Base-by-base conservation (phyloP, 2,113 vertebrate genomes). In the Embiotoca jacksoni region DNA sequence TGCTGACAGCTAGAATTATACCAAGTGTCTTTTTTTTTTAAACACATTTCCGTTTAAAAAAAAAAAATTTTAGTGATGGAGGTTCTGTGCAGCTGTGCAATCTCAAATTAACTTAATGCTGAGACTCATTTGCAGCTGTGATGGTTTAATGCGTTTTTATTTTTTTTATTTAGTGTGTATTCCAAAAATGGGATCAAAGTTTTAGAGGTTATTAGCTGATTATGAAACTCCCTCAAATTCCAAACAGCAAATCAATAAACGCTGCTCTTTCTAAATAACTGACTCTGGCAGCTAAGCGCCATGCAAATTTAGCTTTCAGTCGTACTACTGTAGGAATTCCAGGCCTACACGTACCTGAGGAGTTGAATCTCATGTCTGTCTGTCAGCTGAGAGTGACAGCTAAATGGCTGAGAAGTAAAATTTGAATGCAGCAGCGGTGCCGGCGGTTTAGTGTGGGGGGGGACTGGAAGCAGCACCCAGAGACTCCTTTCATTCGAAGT, bases 311-410 rank as follows among this genome's bases (percentile, higher is more conserved):
- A 73, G 82, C 72, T 64, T 55, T 32, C 55, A 56, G 73, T 76
- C 46, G n/a, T 31, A 46, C 82, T n/a, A 7, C 59, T 49, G 46
- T 1, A 67, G 61, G 64, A 37, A 30, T 52, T 33, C 30, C 36
- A 66, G 67, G 52, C 55, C 58, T 13, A 36, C 68, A 23, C 13
- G 68, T 39, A 53, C 77, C 74, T 68, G 32, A 78, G 81, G 56
- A 55, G 49, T 37, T 54, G 58, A 57, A 64, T 53, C 64, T 65
- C 6, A 10, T 16, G 73, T 67, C 61, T 76, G 47, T 33, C 75
- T 75, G 75, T 80, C 89, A 72, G 75, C 73, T 62, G 72, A 77
- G 72, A 80, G 67, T 80, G 88, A 86, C 87, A 74, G 85, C 78
- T 72, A 79, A 89, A 87, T 50, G 79, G 68, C 52, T 66, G 49